Base-by-base conservation (phyloP, 2,113 vertebrate genomes). In the Perca fluviatilis region DNA sequence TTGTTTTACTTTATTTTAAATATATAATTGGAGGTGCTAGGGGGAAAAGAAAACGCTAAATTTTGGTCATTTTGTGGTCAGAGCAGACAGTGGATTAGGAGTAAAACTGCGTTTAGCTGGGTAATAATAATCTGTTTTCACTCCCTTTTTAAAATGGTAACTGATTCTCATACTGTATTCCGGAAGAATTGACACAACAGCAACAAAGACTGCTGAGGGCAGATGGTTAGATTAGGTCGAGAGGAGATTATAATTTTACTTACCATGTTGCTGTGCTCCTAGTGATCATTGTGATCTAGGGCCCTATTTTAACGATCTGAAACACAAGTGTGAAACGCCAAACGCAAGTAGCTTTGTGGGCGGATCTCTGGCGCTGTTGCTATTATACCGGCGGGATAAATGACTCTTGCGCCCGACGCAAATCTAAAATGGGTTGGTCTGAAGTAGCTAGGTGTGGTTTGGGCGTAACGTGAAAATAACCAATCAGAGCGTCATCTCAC, bases 181-280 rank as follows among this genome's bases (percentile, higher is more conserved):
- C 5, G 3, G 10, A 36, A 69, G 63, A 61, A n/a, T 10, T 30
- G 33, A 51, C 27, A 58, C 33, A 58, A 33, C 21, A 66, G 61
- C 56, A 50, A n/a, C 27, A 49, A 40, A 62, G 74, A 46, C 53
- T 40, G 47, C 18, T 77, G 14, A 46, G 71, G 13, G 40, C 58
- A 69, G 65, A 86, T 79, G 53, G 54, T 43, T 43, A 62, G 19
- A 64, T 77, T 53, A 43, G 12, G 15, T 76, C 1, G 16, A 14
- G 27, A 49, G 36, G 49, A 62, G n/a, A 74, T 64, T 40, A 30
- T 66, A 33, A 0, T 58, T 58, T 68, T 77, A 56, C 21, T 80
- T 69, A 50, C 69, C 73, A 80, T 74, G 70, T 73, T 73, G 66
- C 77, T 73, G 23, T 53, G 23, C 43, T 84, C 81, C 57, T 36